Evolutionary conservation across 2,113 vertebrate genomes (phyloP).

Genomic region (Misgurnus anguillicaudatus): DNA sequence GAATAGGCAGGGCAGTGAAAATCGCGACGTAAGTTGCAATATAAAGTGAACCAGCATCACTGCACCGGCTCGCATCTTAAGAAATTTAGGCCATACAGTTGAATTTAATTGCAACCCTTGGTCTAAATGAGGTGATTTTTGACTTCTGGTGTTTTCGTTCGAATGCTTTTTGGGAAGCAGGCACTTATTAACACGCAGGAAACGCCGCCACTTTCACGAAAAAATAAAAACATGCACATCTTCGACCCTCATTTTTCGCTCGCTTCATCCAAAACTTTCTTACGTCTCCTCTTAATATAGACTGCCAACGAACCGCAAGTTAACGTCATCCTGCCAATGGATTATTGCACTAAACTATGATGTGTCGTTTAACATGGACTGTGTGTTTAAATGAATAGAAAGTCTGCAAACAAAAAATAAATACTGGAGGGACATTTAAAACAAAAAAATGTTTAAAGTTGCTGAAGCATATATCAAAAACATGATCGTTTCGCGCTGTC

Average conservation of each 20-base stretch:
- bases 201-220: constrained; percentile 36
- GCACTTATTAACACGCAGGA: constrained; percentile 74
- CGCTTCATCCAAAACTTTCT: neutral
- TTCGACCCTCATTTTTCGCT: constrained; percentile 22
- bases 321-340: constrained; percentile 74
- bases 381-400: constrained; percentile 45
- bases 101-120: neutral
- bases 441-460: neutral
- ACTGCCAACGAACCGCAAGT: constrained; percentile 44
- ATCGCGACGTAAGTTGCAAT: neutral
- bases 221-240: constrained; percentile 46
- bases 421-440: constrained; percentile 69
- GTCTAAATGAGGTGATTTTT: neutral
- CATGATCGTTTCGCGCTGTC: constrained; percentile 63
- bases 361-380: constrained; percentile 68
- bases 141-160: constrained; percentile 20
- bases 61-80: neutral
- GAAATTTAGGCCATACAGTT: constrained; percentile 25
- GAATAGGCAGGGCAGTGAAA: constrained; percentile 40
- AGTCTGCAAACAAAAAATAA: constrained; percentile 74
- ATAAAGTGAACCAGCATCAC: neutral
- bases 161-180: constrained; percentile 64
- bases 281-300: constrained; percentile 13
- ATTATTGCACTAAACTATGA: constrained; percentile 92
- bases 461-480: constrained; percentile 48